Evolutionary conservation across 2,888 invertebrate species (phyloP).

Genomic region (Scotopteryx bipunctaria): DNA sequence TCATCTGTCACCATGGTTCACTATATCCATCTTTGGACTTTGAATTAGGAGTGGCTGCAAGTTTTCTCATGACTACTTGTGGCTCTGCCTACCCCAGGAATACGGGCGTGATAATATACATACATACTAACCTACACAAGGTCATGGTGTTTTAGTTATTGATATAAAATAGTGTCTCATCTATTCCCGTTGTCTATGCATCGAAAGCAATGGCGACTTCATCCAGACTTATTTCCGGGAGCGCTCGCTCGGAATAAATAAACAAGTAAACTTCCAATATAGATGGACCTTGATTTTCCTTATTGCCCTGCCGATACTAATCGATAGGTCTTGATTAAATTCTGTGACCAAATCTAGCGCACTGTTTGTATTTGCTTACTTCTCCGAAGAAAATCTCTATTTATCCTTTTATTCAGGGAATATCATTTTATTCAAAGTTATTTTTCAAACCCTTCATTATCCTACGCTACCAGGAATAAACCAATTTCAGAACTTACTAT

Average conservation of each 20-base stretch:
- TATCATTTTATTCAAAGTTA: conserved; percentile 5
- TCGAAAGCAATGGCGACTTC: conserved; percentile 52
- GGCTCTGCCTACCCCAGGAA: too few relatives aligned
- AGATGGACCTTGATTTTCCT: conserved; percentile 63
- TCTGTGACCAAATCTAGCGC: conserved; percentile 34
- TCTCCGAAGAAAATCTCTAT: not conserved
- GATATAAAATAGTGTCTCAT: conserved; percentile 2
- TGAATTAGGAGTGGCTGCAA: too few relatives aligned
- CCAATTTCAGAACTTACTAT: too few relatives aligned
- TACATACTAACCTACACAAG: too few relatives aligned
- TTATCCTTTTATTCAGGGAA: conserved; percentile 14
- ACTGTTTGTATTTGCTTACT: conserved; percentile 18
- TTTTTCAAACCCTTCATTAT: too few relatives aligned
- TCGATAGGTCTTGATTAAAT: conserved; percentile 63
- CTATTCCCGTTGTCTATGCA: conserved; percentile 31
- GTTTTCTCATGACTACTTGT: too few relatives aligned
- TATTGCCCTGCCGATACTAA: conserved; percentile 56
- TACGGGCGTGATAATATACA: too few relatives aligned
- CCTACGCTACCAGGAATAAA: too few relatives aligned
- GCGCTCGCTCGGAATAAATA: conserved; percentile 73
- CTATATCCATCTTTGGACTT: too few relatives aligned
- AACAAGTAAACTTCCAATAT: conserved; percentile 61
- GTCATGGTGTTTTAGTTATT: too few relatives aligned
- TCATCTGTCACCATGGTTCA: too few relatives aligned
- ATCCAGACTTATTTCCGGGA: conserved; percentile 69